Percentiles rank a stretch among this genome's conserved stretches.
Conservation (phyloP, 2,888 invertebrate genomes). For the Diaphora mendica region DNA sequence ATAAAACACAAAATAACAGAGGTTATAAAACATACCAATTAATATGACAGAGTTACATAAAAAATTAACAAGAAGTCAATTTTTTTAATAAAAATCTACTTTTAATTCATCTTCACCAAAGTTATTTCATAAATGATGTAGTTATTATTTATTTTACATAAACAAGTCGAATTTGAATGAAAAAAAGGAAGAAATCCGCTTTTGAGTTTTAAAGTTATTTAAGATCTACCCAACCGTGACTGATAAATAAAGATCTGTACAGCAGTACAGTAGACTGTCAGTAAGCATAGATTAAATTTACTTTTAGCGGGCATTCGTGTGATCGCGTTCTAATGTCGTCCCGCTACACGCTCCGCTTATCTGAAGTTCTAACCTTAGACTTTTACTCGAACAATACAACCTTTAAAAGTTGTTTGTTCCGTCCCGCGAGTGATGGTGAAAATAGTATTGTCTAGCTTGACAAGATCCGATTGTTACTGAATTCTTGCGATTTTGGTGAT, state of each 20-base stretch:
- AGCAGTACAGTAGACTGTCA: background rate
- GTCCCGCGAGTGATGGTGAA: slow-evolving; percentile 30
- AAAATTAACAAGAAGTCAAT: background rate
- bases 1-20: background rate
- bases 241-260: background rate
- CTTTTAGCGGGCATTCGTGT: background rate
- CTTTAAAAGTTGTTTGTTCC: slow-evolving; percentile 26
- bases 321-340: background rate
- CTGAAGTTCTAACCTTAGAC: slow-evolving; percentile 15
- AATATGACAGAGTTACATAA: background rate
- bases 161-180: background rate
- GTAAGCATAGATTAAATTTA: background rate
- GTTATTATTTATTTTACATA: background rate
- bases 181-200: background rate
- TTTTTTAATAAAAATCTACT: background rate
- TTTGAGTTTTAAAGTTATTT: background rate
- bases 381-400: slow-evolving; percentile 51
- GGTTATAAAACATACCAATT: background rate
- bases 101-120: background rate
- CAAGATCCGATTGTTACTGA: slow-evolving; percentile 20
- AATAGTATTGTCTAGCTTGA: slow-evolving; percentile 29
- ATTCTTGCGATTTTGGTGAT: slow-evolving; percentile 2
- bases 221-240: background rate
- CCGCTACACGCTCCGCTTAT: slow-evolving; percentile 13
- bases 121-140: background rate